Evolutionary conservation across 2,888 invertebrate species (phyloP).

Genomic region (Conistra vaccinii): DNA sequence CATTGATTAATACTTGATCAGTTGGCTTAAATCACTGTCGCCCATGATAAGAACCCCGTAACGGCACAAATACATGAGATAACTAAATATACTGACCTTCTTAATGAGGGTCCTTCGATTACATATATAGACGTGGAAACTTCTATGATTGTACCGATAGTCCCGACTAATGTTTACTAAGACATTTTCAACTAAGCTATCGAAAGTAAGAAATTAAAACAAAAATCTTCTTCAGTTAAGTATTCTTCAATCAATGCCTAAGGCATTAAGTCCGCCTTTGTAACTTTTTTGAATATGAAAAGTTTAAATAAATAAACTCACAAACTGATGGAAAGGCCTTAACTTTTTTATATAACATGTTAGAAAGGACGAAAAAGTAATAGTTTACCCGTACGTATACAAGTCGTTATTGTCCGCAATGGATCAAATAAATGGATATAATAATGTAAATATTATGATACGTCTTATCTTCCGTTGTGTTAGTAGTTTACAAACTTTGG

Average conservation of each 20-base stretch:
- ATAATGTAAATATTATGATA: constrained; percentile 73
- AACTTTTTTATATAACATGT: too few relatives aligned
- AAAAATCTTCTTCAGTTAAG: neutral
- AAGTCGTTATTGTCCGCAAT: constrained; percentile 61
- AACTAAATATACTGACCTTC: neutral
- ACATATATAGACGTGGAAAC: neutral
- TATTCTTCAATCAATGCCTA: too few relatives aligned
- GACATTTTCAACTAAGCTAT: neutral
- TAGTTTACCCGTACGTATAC: neutral
- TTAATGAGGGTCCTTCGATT: neutral
- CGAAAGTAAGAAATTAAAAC: neutral
- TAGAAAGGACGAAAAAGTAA: neutral
- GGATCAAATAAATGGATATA: too few relatives aligned
- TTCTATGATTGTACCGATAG: neutral
- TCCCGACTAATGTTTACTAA: neutral
- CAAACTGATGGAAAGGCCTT: too few relatives aligned
- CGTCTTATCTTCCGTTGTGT: constrained; percentile 43
- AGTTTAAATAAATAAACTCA: too few relatives aligned
- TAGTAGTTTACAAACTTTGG: constrained; percentile 47
- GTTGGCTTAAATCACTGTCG: neutral
- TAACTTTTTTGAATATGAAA: too few relatives aligned
- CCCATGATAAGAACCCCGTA: too few relatives aligned
- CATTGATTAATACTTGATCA: neutral
- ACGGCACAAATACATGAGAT: neutral
- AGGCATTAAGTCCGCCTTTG: too few relatives aligned